Evolutionary conservation across 2,888 invertebrate genomes (phyloP), one percentile per base, ranked within the genome.

Genomic region (Stictocephala bisonia): DNA sequence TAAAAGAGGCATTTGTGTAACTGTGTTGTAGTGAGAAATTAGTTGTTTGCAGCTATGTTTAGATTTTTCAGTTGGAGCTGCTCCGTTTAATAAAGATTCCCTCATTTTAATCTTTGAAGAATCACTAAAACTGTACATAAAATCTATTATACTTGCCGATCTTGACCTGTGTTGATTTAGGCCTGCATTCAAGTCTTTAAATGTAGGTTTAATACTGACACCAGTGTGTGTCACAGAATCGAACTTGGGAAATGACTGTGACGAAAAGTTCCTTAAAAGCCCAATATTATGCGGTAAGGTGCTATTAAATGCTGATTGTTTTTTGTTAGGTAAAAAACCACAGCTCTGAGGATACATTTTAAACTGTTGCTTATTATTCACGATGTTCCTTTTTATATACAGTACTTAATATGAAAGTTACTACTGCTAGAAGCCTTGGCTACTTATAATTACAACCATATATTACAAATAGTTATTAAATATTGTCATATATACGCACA

Each of bases 301-400:
- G 22, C 31, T 15, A 40, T 40, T 3, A 60, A 40, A 60, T 7
- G 31, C 22, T 2, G 60, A 35, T 22, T 60, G 60, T 15, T 60
- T 60, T 60, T 60, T 60, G 22, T 35, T 60, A 11, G 60, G 60
- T 13, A 60, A 60, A 29, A 11, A 60, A 35, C 40, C 40, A 4
- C 2, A 60, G 35, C 35, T 60, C 18, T 60, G 60, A 22, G 60
- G 22, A 35, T 29, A 60, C 60, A 60, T 60, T 60, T 40, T 18
- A 2, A n/a, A 44, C n/a, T n/a, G n/a, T n/a, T n/a, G n/a, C n/a
- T n/a, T n/a, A n/a, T n/a, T n/a, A n/a, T n/a, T n/a, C n/a, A n/a
- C n/a, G n/a, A n/a, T n/a, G n/a, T n/a, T n/a, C n/a, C n/a, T n/a
- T n/a, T n/a, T n/a, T n/a, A n/a, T n/a, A n/a, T n/a, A n/a, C n/a